Evolutionary conservation across 2,888 invertebrate genomes (phyloP), one percentile per base, ranked within the genome.

Genomic region (Melanargia galathea): DNA sequence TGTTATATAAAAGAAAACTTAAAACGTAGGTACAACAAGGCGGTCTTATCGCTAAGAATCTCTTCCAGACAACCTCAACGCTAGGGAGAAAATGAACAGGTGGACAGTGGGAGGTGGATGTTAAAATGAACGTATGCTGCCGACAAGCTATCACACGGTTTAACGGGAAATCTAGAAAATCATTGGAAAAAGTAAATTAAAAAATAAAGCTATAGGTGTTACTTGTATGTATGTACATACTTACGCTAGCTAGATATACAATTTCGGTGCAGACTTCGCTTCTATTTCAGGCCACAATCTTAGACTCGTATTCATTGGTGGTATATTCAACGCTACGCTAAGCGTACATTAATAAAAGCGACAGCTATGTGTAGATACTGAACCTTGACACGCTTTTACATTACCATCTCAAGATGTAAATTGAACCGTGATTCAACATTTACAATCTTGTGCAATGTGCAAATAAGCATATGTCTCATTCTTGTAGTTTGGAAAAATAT

Each of bases 311-410:
- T 46, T 43, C 56, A 57, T 20, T 35, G 35, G 52, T 18, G 11
- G 33, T 20, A 52, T 33, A 30, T 30, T 40, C 26, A 26, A 56
- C 24, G 56, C 46, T 52, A 48, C 48, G 33, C 48, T 58, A 48
- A 48, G 46, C 58, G 11, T 48, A 61, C 66, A 55, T 61, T 57
- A 55, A 66, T 58, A 66, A 66, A 11, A 35, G 35, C 46, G 35
- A 24, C 48, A 59, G 54, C 40, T 35, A 45, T 8, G 8, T 30
- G 30, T 49, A n/a, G n/a, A n/a, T n/a, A 20, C 45, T 18, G 46
- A 57, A 24, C 64, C 67, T 63, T 65, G 67, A 67, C 67, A 64
- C 30, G 58, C 60, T 62, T 65, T 60, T 49, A 30, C 60, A 62
- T 60, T 63, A 63, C 48, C 40, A 58, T 54, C 54, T 57, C 60